Base-by-base conservation (phyloP, 2,113 vertebrate genomes). In the Misgurnus anguillicaudatus region DNA sequence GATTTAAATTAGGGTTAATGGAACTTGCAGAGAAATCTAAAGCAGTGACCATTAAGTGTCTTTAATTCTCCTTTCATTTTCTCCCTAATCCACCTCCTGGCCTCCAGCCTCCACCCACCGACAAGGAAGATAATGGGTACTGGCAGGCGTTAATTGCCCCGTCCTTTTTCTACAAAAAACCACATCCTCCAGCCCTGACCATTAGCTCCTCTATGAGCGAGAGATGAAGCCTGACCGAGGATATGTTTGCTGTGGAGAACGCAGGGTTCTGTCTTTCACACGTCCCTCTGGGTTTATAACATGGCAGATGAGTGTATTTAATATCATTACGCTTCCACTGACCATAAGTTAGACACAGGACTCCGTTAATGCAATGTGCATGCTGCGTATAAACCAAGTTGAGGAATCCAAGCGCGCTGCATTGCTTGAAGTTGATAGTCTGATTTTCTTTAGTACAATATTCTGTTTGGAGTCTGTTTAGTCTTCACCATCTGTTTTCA, bases 111-210 rank as follows among this genome's bases (percentile, higher is more conserved):
- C 85, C 69, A 80, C 77, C 76, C 71, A 63, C 11, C 86, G 89
- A 90, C 88, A 90, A 85, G 84, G 88, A 88, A 71, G 87, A 79
- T 86, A 89, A 90, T 92, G 79, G 80, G 86, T 81, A 79, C 86
- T 89, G 90, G 81, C 91, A 91, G 87, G 83, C 84, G 78, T 80
- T 85, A 88, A 89, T 91, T 87, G 89, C 87, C 70, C 85, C 87
- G 86, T 87, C 82, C 85, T 87, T 83, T 86, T 86, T 80, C 82
- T 83, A 85, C 85, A 83, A 66, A 45, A 80, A 73, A 77, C 57
- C 63, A 82, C 73, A 75, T 19, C 73, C 64, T 86, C 69, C 83
- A 77, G 82, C 84, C 87, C 80, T 77, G 68, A 75, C 78, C 83
- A 87, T 79, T 70, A 87, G 85, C 77, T 76, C 60, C 58, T 86